These are phyloP conservation scores for Chrysotoxum bicinctum DNA, from an alignment of 2,888 invertebrate genomes.

Conservation along the genomic window DNA sequence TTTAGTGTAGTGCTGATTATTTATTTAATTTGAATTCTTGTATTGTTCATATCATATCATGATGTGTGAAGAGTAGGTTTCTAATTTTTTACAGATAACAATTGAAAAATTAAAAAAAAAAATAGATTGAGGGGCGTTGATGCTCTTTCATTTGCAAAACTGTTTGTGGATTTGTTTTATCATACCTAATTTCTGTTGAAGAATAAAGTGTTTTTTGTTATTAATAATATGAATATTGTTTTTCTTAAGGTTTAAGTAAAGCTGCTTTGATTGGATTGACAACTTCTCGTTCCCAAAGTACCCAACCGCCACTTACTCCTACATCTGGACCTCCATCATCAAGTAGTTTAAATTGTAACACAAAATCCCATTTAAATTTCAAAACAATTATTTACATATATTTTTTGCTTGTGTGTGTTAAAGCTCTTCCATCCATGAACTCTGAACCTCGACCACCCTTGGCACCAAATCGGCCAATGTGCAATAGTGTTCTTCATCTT, in stretches of 20 bases:
- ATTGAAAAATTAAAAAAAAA: neutral
- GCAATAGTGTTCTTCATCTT: constrained; percentile 96
- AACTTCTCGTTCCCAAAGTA: constrained; percentile 87
- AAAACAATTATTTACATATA: neutral
- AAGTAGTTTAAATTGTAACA: constrained; percentile 85
- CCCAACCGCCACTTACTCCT: constrained; percentile 86
- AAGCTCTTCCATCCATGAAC: constrained; percentile 85
- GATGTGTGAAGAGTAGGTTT: neutral
- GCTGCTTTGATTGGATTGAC: constrained; percentile 90
- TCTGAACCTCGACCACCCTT: constrained; percentile 86
- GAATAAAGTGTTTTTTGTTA: constrained; percentile 31
- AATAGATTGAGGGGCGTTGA: constrained; percentile 3
- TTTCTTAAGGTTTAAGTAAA: constrained; percentile 88
- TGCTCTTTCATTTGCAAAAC: neutral
- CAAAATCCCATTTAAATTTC: constrained; percentile 42
- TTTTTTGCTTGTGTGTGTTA: constrained; percentile 66
- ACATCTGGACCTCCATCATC: constrained; percentile 88
- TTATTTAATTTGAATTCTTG: neutral
- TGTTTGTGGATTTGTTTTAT: constrained; percentile 12
- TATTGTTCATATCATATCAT: neutral
- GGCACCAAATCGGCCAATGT: constrained; percentile 91
- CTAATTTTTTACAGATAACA: neutral
- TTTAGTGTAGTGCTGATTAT: neutral
- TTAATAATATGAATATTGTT: constrained; percentile 18
- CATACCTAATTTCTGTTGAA: constrained; percentile 20